Conservation (phyloP, 1,140 invertebrate species). For the Drosophila navojoa region DNA sequence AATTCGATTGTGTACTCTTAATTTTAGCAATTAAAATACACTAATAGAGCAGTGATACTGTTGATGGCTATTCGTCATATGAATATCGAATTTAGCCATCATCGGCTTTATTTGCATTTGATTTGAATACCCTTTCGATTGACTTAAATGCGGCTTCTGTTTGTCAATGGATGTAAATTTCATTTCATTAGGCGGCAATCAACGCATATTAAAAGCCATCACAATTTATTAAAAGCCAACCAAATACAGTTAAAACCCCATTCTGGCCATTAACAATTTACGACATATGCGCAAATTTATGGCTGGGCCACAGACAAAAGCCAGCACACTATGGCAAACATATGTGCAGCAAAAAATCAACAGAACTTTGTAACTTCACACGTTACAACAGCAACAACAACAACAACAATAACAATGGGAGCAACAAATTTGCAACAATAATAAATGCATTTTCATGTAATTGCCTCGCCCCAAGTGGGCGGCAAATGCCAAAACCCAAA, state of each 20-base stretch:
- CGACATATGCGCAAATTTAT: conserved; percentile 37
- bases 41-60: no score
- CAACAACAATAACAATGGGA: conserved; percentile 11
- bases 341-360: neutral
- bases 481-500: conserved; percentile 9
- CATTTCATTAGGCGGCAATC: conserved; percentile 32
- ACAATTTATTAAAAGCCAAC: conserved; percentile 35
- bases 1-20: no score
- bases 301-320: conserved; percentile 32
- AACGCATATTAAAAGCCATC: conserved; percentile 34
- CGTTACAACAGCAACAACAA: conserved; percentile 22
- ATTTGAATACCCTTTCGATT: conserved; percentile 1
- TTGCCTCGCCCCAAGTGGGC: conserved; percentile 39
- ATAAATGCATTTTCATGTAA: conserved; percentile 79
- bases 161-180: conserved; percentile 30
- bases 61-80: no score
- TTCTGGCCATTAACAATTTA: conserved; percentile 32
- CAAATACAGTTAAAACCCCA: conserved; percentile 42
- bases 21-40: no score
- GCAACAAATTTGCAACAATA: conserved; percentile 53
- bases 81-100: no score
- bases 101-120: neutral
- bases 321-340: neutral
- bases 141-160: conserved; percentile 7
- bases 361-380: conserved; percentile 40